Percentiles rank a stretch among this genome's conserved stretches.
These are phyloP conservation scores for Lamellibrachia columna DNA, from an alignment of 2,888 invertebrate species.

Conservation along the genomic window DNA sequence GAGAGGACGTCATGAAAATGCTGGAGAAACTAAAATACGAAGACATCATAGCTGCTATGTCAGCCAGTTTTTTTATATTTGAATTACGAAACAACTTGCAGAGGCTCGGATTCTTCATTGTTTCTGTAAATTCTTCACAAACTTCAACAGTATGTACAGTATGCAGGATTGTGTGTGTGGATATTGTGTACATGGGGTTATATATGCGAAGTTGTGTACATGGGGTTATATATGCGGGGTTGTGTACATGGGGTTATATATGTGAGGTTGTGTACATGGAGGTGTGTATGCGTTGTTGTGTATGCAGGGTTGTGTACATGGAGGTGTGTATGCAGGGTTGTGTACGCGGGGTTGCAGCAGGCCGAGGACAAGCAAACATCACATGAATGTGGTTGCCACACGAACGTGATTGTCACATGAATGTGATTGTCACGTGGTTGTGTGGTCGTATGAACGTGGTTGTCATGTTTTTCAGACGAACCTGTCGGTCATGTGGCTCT, in stretches of 20 bases:
- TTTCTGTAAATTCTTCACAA: too few relatives aligned
- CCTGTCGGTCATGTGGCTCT: background rate
- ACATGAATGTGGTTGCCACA: background rate
- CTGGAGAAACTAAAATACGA: background rate
- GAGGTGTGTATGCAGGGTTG: too few relatives aligned
- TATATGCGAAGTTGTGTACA: too few relatives aligned
- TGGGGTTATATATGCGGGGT: too few relatives aligned
- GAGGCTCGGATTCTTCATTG: too few relatives aligned
- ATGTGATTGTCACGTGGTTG: background rate
- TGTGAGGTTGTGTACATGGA: too few relatives aligned
- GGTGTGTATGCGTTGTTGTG: too few relatives aligned
- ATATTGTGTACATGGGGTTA: too few relatives aligned
- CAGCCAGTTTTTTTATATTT: background rate
- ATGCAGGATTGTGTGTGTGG: too few relatives aligned
- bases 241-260: too few relatives aligned
- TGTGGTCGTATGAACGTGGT: background rate
- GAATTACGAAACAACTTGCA: background rate
- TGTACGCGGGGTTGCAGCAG: background rate
- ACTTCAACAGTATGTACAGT: too few relatives aligned
- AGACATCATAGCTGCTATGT: background rate
- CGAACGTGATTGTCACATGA: background rate
- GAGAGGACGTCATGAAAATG: background rate
- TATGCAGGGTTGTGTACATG: too few relatives aligned
- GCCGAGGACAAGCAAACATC: background rate
- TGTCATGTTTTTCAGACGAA: slow-evolving; percentile 9